Base-by-base conservation (phyloP, 2,888 invertebrate species). In the Boloria selene region DNA sequence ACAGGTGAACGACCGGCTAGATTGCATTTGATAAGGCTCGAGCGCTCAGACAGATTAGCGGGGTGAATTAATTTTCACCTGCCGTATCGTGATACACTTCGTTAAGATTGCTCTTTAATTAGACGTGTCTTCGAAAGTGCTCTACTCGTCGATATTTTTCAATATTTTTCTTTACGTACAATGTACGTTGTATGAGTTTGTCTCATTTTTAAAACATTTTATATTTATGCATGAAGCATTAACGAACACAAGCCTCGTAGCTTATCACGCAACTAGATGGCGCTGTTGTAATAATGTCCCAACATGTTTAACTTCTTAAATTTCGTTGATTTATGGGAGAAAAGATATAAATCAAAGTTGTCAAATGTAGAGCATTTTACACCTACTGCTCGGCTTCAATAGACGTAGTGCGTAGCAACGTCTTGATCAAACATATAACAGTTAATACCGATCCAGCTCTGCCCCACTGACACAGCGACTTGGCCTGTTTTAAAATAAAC, bases 81-180 rank as follows among this genome's bases (percentile, higher is more conserved):
- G 45, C 54, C 55, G 64, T 69, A 59, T 69, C 70, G 69, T 70
- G 69, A 70, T 74, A 73, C 64, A 73, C 70, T 78, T 80, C 79
- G 78, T 82, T 81, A 82, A 82, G 71, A 81, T 75, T 72, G 79
- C 78, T 74, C 73, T 71, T 72, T 73, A 72, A 73, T 78, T 71
- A 70, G 65, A 58, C 59, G 38, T 61, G 59, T 63, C 51, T 72
- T 64, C 55, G 67, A 71, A 72, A 72, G 67, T 63, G 61, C 60
- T 61, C 47, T 47, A 14, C 45, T 59, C 26, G 49, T 49, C 49
- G 31, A 49, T 59, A 59, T 31, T 45, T 49, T 59, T 59, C 49
- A 31, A 59, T 59, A 47, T 59, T 31, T 31, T n/a, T 38, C 22
- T 3, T 3, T n/a, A 44, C 4, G n/a, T 22, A 56, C n/a, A 56